A percentile compares a stretch with the other conserved stretches of the same genome.
Evolutionary conservation across 2,888 invertebrate species (phyloP).

Genomic region (Lordiphosa fenestrarum): DNA sequence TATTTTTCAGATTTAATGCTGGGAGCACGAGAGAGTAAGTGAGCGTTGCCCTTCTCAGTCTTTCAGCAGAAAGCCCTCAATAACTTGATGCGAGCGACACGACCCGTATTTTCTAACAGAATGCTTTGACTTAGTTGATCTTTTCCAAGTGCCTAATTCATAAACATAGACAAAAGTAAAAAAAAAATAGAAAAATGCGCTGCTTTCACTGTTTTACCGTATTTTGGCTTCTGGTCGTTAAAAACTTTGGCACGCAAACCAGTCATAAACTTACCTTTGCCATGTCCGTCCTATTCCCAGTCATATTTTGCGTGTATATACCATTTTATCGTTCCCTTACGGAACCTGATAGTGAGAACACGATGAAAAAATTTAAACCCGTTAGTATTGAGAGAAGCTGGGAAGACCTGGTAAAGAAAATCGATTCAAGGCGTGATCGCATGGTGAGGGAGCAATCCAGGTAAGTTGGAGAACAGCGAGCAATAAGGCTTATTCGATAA

Average conservation of each 20-base stretch:
- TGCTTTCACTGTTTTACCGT: neutral
- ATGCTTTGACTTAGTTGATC: too few species aligned
- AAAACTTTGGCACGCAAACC: constrained; percentile 2
- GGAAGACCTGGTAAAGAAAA: neutral
- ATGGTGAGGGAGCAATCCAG: neutral
- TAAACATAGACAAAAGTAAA: too few species aligned
- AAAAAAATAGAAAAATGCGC: too few species aligned
- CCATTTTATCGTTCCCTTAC: neutral
- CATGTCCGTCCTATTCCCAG: neutral
- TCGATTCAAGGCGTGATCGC: neutral
- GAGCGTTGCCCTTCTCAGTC: too few species aligned
- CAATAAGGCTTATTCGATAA: too few species aligned
- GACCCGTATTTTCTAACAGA: too few species aligned
- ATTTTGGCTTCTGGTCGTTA: constrained; percentile 1
- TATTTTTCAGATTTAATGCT: too few species aligned
- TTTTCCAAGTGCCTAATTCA: too few species aligned
- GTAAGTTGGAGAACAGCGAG: neutral
- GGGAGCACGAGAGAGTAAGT: too few species aligned
- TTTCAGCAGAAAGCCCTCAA: too few species aligned
- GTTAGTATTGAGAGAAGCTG: neutral
- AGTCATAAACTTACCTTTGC: neutral
- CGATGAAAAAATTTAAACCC: neutral
- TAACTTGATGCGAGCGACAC: too few species aligned
- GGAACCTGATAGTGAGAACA: neutral
- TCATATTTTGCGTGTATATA: neutral